These are phyloP conservation scores for Sebastes vulpes DNA, from an alignment of 2,797 vertebrate species.

Conservation along the genomic window DNA sequence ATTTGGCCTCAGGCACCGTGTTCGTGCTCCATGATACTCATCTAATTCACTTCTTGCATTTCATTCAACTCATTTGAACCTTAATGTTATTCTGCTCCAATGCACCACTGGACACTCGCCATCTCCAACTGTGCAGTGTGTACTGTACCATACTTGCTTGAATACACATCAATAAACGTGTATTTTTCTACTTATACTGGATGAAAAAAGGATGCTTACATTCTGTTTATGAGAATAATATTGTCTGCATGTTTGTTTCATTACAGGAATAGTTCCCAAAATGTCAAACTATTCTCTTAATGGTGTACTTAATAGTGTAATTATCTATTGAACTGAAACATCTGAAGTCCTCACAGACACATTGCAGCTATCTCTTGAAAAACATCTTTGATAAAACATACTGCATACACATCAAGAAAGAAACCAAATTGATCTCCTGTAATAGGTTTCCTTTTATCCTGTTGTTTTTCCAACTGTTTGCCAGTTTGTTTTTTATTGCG, in stretches of 20 bases:
- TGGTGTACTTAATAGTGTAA: neutral
- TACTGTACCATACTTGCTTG: conserved; percentile 1
- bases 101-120: conserved; percentile 42
- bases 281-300: neutral
- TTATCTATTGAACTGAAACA: neutral
- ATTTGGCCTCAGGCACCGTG: conserved; percentile 42
- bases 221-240: neutral
- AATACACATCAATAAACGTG: neutral
- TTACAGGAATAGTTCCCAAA: neutral
- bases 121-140: neutral
- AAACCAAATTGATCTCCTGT: neutral
- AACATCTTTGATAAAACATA: neutral
- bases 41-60: conserved; percentile 36
- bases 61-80: conserved; percentile 38
- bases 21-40: conserved; percentile 17
- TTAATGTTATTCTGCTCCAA: conserved; percentile 49
- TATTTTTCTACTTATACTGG: neutral
- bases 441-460: neutral
- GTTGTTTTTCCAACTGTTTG: neutral
- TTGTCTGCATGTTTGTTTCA: neutral
- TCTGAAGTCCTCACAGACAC: neutral
- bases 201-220: neutral
- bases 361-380: neutral
- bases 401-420: neutral
- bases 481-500: neutral